A percentile compares a stretch with the other conserved stretches of the same genome.
Evolutionary conservation across 64 coral and sea anemone species (phyloP).

Genomic region (Exaiptasia diaphana): DNA sequence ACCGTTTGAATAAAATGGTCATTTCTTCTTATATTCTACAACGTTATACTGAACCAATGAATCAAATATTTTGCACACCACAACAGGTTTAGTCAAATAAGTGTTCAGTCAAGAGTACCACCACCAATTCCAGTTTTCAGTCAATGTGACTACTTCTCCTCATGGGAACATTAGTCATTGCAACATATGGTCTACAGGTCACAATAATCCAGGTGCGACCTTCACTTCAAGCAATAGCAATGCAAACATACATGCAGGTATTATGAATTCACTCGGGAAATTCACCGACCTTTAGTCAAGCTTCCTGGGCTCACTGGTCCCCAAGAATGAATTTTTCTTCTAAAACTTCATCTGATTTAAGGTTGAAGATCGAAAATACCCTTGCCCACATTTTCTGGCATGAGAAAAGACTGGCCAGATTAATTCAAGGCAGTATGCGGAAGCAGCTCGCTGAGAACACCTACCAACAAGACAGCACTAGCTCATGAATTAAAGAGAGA

Average conservation of each 20-base stretch:
- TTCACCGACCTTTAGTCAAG: too few species aligned
- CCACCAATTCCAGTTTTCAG: neutral
- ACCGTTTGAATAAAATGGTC: too few species aligned
- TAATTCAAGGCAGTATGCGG: conserved; percentile 62
- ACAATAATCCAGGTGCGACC: neutral
- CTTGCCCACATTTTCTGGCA: conserved; percentile 56
- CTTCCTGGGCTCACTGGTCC: neutral
- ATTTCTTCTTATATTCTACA: too few species aligned
- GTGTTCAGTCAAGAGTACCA: neutral
- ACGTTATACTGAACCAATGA: too few species aligned
- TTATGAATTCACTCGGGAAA: neutral
- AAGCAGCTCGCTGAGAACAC: conserved; percentile 54
- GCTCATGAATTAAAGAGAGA: conserved; percentile 70
- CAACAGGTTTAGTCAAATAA: neutral
- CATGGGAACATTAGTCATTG: neutral
- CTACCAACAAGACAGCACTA: conserved; percentile 48
- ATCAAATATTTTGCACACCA: too few species aligned
- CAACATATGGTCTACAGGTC: neutral
- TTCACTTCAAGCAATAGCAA: neutral
- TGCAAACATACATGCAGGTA: neutral
- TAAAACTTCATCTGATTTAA: neutral
- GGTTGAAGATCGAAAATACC: conserved; percentile 61
- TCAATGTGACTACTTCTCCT: neutral
- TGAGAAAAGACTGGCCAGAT: conserved; percentile 70
- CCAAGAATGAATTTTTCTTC: neutral